These are phyloP conservation scores for Micronycteris hirsuta DNA, from an alignment of 2,113 vertebrate genomes.

Conservation along the genomic window DNA sequence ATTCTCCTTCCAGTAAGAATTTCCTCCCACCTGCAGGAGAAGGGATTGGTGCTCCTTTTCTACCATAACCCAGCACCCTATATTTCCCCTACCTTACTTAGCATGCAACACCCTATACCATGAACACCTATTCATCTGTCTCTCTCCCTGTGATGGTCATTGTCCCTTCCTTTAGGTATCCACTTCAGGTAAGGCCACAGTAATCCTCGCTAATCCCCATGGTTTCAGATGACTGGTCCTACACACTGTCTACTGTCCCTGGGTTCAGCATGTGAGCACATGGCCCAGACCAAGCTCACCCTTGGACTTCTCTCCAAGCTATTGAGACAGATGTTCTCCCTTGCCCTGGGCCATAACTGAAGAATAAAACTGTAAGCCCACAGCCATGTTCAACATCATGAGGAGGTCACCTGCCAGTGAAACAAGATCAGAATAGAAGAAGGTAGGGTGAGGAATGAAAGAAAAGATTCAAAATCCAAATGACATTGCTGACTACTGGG, in stretches of 20 bases:
- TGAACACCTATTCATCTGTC: not conserved
- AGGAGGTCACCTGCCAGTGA: not conserved
- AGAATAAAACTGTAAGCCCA: not conserved
- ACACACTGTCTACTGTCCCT: not conserved
- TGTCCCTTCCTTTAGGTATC: not conserved
- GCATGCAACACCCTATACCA: not conserved
- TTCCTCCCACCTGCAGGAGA: not conserved
- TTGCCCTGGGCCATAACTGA: not conserved
- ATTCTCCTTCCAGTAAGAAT: not conserved
- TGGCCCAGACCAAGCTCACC: not conserved
- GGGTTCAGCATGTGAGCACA: not conserved
- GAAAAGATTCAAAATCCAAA: not conserved
- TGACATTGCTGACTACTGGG: not conserved
- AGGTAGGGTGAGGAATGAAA: not conserved
- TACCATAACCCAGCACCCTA: not conserved
- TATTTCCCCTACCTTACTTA: not conserved
- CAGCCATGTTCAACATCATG: not conserved
- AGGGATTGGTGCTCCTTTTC: too few relatives aligned
- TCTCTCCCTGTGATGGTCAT: not conserved
- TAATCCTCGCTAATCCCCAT: not conserved
- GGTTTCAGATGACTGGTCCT: not conserved
- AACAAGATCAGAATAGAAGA: not conserved
- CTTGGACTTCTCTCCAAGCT: not conserved
- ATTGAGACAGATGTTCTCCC: not conserved
- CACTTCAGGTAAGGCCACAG: not conserved